phyloP scores from a whole-genome alignment of 1,140 invertebrate species.

The Zaprionus kolodkinae region DNA sequence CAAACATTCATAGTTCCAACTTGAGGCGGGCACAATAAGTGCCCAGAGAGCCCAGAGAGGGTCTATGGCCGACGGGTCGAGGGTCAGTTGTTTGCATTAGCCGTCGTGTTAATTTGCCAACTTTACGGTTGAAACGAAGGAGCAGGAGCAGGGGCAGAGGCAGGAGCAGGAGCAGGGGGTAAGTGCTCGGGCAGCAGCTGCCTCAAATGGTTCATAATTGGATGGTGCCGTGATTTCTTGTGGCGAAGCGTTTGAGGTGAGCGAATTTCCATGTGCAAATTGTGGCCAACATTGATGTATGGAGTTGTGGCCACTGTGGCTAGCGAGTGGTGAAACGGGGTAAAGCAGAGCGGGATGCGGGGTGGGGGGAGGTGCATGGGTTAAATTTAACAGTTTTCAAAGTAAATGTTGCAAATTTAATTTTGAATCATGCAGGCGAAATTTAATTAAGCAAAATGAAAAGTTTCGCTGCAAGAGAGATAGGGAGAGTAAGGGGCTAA shows the following conservation, averaged over 20 bases:
- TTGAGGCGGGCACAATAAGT: constrained; percentile 48
- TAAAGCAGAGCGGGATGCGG: neutral
- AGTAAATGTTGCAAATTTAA: constrained; percentile 22
- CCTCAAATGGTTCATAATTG: constrained; percentile 70
- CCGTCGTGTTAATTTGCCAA: constrained; percentile 75
- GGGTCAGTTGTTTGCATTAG: constrained; percentile 71
- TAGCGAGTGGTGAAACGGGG: neutral
- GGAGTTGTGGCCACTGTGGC: constrained; percentile 11
- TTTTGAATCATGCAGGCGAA: constrained; percentile 6
- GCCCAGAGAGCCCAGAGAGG: neutral
- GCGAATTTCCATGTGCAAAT: constrained; percentile 59
- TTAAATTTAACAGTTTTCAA: constrained; percentile 18
- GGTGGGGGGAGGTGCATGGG: neutral
- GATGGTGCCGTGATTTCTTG: constrained; percentile 60
- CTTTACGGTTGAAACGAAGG: constrained; percentile 39
- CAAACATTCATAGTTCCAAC: constrained; percentile 78
- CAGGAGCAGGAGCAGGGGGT: neutral
- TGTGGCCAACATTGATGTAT: constrained; percentile 42
- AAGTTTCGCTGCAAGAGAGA: neutral
- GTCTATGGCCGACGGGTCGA: constrained; percentile 12
- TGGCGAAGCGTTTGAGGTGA: constrained; percentile 45
- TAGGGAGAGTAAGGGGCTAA: neutral
- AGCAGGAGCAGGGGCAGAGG: no score
- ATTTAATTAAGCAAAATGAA: constrained; percentile 7
- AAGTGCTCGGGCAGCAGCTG: constrained; percentile 48